Evolutionary conservation across 2,113 vertebrate genomes (phyloP).

Genomic region (Dinomys branickii): DNA sequence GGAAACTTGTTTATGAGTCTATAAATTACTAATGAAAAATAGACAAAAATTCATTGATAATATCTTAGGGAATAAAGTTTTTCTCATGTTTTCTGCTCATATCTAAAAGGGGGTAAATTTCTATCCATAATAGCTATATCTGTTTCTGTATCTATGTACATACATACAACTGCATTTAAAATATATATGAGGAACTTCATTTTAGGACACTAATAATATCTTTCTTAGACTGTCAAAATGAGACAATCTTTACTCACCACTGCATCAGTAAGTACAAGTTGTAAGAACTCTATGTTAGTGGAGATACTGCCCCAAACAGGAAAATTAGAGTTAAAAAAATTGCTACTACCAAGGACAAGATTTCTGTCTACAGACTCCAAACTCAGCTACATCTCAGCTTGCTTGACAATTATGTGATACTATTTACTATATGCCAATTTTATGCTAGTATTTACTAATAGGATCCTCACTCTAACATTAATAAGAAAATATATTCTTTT

Average conservation of each 20-base stretch:
- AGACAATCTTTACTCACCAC: not conserved
- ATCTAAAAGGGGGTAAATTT: not conserved
- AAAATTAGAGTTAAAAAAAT: not conserved
- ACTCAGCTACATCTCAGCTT: not conserved
- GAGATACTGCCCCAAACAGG: not conserved
- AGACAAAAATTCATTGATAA: conserved; percentile 22
- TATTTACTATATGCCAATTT: not conserved
- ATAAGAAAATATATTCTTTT: not conserved
- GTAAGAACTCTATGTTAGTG: not conserved
- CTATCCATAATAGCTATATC: not conserved
- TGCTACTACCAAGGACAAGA: not conserved
- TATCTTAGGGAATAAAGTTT: not conserved
- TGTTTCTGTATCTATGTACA: too few species aligned
- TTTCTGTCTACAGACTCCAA: not conserved
- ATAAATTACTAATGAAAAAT: conserved; percentile 4
- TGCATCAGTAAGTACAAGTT: not conserved
- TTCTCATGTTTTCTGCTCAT: not conserved
- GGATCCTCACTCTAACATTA: not conserved
- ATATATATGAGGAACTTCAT: not conserved
- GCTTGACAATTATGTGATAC: not conserved
- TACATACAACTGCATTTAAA: not conserved
- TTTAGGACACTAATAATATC: not conserved
- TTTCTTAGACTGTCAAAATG: not conserved
- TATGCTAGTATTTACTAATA: not conserved
- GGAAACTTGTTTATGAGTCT: not conserved